Conservation (phyloP, 1,140 invertebrate species). For the Himalopsyche phryganea region DNA sequence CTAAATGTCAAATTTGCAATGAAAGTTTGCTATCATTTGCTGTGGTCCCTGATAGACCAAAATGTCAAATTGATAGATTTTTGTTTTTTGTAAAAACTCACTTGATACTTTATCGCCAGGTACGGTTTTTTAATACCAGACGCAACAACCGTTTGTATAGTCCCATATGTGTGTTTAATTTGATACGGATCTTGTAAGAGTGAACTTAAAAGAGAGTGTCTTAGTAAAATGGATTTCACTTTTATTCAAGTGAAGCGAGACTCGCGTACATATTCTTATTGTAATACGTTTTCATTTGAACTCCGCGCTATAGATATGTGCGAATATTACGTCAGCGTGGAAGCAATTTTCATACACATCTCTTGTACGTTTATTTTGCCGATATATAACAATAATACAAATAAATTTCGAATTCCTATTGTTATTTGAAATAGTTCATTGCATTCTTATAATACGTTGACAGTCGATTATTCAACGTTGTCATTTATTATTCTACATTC, state of each 20-base stretch:
- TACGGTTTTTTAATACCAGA: background rate
- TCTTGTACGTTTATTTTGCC: no score
- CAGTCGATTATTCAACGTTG: no score
- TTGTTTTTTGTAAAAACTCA: slow-evolving; percentile 11
- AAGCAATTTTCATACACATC: no score
- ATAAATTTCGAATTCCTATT: no score
- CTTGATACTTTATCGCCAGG: slow-evolving; percentile 14
- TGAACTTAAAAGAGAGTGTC: slow-evolving; percentile 23
- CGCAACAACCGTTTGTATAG: background rate
- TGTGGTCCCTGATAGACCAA: slow-evolving; percentile 15
- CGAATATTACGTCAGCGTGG: background rate
- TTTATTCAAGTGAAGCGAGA: slow-evolving; percentile 18
- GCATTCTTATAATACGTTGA: no score
- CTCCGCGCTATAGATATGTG: background rate
- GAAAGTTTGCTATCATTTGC: slow-evolving; percentile 8
- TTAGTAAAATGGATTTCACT: slow-evolving; percentile 28
- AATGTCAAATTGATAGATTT: slow-evolving; percentile 24
- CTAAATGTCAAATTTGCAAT: slow-evolving; percentile 32
- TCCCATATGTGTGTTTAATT: background rate
- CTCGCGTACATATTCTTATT: background rate
- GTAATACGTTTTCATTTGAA: background rate
- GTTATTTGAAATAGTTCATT: no score
- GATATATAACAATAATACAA: no score
- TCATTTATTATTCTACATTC: no score
- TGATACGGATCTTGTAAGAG: slow-evolving; percentile 8